Base-by-base conservation (phyloP, 1,140 invertebrate species). In the Drosophila funebris region DNA sequence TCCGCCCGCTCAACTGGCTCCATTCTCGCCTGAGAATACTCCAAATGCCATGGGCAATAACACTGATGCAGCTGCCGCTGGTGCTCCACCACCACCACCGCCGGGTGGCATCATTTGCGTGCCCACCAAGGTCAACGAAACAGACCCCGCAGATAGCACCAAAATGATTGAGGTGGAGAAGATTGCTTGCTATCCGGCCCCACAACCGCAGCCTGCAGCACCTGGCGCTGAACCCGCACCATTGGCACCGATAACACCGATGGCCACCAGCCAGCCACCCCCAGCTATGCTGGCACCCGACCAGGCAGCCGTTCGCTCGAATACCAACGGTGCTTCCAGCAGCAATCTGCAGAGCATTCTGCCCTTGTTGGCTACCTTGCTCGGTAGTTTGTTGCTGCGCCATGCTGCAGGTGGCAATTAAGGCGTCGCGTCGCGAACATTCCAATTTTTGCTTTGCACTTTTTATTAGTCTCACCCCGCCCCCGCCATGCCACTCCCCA, bases 81-180 rank as follows among this genome's bases (percentile, higher is more conserved):
- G 73, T 7, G 63, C 67, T 7, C 70, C 78, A 5, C 63, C 72
- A n/a, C 72, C 76, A 39, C 89, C 83, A 13, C 52, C 84, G 7
- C 20, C 83, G 0, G 90, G 90, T 24, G 77, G 90, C 16, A 85
- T 91, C n/a, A 90, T 90, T 36, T 91, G 90, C 31, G 84, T 90
- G 54, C 90, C 90, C 20, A 76, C 81, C 4, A 89, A 87, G 43
- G 73, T 91, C 9, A 91, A 91, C 64, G 89, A 90, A 58, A 91
- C 90, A 39, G 90, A 91, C 76, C 89, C 90, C 7, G 33, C 69
- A 8, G 89, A 91, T 46, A 78, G 71, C 39, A 80, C 16, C 46
- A 91, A 91, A 60, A 88, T 80, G 79, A 62, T 90, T 31, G 84
- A 90, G 33, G 88, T 91, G 11, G 90, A 91, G 57, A 90, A 91